Percentiles rank a stretch among this genome's conserved stretches.
Evolutionary conservation across 2,888 invertebrate species (phyloP).

Genomic region (Helicoverpa assulta): DNA sequence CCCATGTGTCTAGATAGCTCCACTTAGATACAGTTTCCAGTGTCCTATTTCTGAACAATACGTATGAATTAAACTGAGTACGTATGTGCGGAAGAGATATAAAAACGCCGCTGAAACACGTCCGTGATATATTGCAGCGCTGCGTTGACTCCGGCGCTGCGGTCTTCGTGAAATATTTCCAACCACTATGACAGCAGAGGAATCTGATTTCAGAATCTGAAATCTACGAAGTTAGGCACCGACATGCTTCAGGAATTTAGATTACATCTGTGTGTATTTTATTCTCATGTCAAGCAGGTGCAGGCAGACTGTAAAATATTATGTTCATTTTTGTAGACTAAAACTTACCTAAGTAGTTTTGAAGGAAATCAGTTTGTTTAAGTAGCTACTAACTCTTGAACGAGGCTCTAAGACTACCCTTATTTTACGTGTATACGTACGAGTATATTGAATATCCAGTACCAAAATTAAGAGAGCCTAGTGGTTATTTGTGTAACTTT

Average conservation of each 20-base stretch:
- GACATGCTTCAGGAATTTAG: slow-evolving; percentile 7
- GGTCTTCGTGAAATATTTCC: slow-evolving; percentile 13
- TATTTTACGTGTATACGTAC: too few species aligned
- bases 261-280: slow-evolving; percentile 8
- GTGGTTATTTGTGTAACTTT: too few species aligned
- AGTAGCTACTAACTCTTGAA: too few species aligned
- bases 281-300: too few species aligned
- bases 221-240: slow-evolving; percentile 2
- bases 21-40: slow-evolving; percentile 5
- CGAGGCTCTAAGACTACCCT: too few species aligned
- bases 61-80: neutral
- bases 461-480: too few species aligned
- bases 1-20: neutral
- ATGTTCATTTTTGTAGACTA: too few species aligned
- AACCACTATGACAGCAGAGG: slow-evolving; percentile 14
- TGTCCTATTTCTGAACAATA: slow-evolving; percentile 24
- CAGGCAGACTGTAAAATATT: too few species aligned
- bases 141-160: slow-evolving; percentile 3
- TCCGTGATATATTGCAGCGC: slow-evolving; percentile 15
- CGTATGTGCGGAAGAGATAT: neutral
- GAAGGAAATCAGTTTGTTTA: too few species aligned
- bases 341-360: too few species aligned
- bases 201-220: slow-evolving; percentile 17
- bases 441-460: too few species aligned
- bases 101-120: slow-evolving; percentile 11